Base-by-base conservation (phyloP, 2,113 vertebrate species). In the Corythornis cristatus region DNA sequence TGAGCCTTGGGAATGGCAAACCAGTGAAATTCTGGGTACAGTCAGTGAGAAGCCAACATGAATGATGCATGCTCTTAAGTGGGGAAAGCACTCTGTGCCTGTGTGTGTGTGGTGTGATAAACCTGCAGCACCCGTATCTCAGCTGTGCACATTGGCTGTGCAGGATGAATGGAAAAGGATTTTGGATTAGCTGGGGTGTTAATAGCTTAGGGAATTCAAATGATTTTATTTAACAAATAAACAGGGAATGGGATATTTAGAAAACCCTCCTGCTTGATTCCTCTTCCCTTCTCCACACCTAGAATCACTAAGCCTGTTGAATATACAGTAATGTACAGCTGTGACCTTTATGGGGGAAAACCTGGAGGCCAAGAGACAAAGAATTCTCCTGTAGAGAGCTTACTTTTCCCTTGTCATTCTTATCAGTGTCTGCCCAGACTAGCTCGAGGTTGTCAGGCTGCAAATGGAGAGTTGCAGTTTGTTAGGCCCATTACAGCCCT, bases 31-130 rank as follows among this genome's bases (percentile, higher is more conserved):
- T 83, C 50, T 89, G 76, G 33, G 25, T 60, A 70, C 25, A 10
- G 28, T 81, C 45, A 22, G 31, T 37, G 48, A 93, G 85, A 75
- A 89, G 57, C 73, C 82, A 74, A 46, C 68, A 86, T 94, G 89
- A 93, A 95, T 95, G 91, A 96, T 93, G 48, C 68, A 88, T 65
- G 57, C 29, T 91, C 18, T 61, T 65, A 67, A 78, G n/a, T 25
- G 65, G 28, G 33, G n/a, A 83, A 56, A 77, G 79, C 64, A 15
- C 70, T 70, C 26, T 5, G 68, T 65, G 51, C 42, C 46, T 43
- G 3, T 10, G 5, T 84, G 72, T 62, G 26, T 64, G 90, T 37
- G 60, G 43, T n/a, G 31, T 43, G 93, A 96, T 94, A 96, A 96
- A 92, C 72, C 33, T 70, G 78, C 86, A 37, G 60, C 6, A 46